Conservation (phyloP, 2,797 vertebrate species). For the Enteromius mattozi region DNA sequence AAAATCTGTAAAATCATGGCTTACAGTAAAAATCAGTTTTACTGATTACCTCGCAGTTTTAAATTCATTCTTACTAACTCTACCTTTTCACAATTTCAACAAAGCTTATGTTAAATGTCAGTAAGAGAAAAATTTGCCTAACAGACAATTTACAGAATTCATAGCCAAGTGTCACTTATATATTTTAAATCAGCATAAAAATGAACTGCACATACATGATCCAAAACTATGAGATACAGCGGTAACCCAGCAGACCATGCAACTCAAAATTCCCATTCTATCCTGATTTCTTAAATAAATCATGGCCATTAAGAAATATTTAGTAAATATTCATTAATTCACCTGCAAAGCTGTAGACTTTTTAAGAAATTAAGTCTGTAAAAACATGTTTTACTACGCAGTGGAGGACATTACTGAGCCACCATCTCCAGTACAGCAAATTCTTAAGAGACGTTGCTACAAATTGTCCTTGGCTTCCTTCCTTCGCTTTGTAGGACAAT, state of each 20-base stretch:
- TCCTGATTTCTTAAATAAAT: background rate
- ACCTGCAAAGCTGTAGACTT: background rate
- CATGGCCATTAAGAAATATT: background rate
- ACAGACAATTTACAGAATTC: background rate
- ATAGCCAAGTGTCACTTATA: background rate
- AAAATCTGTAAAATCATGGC: background rate
- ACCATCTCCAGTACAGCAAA: conserved; percentile 1
- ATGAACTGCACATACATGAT: background rate
- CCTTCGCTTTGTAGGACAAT: conserved; percentile 31
- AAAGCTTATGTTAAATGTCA: background rate
- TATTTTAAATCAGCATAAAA: background rate
- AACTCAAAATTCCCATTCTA: background rate
- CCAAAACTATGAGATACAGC: background rate
- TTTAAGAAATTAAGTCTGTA: background rate
- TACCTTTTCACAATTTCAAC: background rate
- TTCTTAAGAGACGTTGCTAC: background rate
- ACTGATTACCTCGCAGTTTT: background rate
- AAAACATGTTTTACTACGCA: background rate
- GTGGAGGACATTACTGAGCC: background rate
- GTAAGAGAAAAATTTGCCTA: no score
- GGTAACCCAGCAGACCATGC: background rate
- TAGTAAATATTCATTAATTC: background rate
- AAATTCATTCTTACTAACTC: background rate
- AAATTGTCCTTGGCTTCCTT: conserved; percentile 38
- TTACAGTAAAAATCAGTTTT: background rate